Evolutionary conservation across 2,797 vertebrate genomes (phyloP), one percentile per base, ranked within the genome.

Genomic region (Podargus strigoides): DNA sequence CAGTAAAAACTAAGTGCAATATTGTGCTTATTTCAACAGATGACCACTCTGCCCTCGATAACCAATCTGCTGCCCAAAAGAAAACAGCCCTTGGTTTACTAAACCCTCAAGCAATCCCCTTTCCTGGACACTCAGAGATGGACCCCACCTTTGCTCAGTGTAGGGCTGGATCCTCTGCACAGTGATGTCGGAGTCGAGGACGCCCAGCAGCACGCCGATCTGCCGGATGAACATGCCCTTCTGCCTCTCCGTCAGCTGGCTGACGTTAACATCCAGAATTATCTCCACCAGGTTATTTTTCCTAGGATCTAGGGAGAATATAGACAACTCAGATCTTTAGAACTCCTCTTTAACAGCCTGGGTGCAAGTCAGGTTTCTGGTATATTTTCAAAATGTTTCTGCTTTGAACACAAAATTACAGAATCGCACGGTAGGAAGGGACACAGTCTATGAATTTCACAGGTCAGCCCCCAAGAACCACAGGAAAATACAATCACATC

Each of bases 201-300:
- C 98, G 15, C 99, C 99, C 85, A 99, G 98, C 59, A 99, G 97
- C 37, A 99, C 99, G 0, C 98, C 99, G 1, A 99, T 99, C 96
- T 99, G 99, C 27, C 99, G 98, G 95, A 99, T 98, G 95, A 99
- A 98, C 99, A 99, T 99, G 80, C 99, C 99, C 36, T 98, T 99
- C 97, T 99, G 99, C 23, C 98, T 98, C 95, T 99, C 98, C 1
- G 98, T 98, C 77, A 99, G 98, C 96, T 99, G 98, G 78, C 98
- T 98, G 58, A 99, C 98, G 0, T 98, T 97, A 34, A 99, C 98
- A 92, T 99, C 99, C 96, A 99, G 97, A 83, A 99, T 98, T 95
- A 99, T 97, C 98, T 99, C 99, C 97, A 99, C 99, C 49, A 99
- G 98, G 97, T 99, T 99, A 32, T 96, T 98, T 67, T 98, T 98